Conservation (phyloP, 2,113 vertebrate genomes). For the Protobothrops mucrosquamatus region DNA sequence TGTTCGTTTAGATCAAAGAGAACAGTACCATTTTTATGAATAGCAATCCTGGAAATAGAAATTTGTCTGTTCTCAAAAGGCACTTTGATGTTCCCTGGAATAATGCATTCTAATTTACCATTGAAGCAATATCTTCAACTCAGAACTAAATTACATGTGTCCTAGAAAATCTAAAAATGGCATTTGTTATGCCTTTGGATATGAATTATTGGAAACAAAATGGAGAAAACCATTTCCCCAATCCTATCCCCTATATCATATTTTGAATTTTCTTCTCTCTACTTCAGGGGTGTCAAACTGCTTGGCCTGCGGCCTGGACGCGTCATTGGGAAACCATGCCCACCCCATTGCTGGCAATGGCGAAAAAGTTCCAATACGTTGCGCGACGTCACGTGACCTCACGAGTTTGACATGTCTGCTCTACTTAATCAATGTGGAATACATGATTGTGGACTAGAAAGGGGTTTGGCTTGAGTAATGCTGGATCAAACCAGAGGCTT, state of each 20-base stretch:
- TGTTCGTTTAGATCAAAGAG: constrained; percentile 12
- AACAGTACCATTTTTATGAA: constrained; percentile 37
- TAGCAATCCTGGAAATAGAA: background rate
- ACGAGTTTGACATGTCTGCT: too few relatives aligned
- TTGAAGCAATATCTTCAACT: background rate
- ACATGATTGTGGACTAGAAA: background rate
- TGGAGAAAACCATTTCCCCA: background rate
- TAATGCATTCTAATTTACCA: background rate
- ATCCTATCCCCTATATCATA: too few relatives aligned
- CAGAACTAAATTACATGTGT: background rate
- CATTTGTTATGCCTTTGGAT: background rate
- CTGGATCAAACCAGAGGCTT: background rate
- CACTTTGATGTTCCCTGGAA: background rate
- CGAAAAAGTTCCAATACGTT: too few relatives aligned
- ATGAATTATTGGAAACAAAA: background rate
- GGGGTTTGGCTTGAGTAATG: background rate
- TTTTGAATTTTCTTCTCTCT: too few relatives aligned
- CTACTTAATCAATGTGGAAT: background rate
- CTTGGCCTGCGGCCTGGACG: too few relatives aligned
- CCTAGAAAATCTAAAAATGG: background rate
- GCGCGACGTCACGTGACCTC: too few relatives aligned
- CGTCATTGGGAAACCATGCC: too few relatives aligned
- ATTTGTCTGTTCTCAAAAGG: background rate
- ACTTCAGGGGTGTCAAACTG: too few relatives aligned
- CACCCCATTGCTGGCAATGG: too few relatives aligned